Conservation (phyloP, 2,797 vertebrate genomes). For the Pipistrellus nathusii region DNA sequence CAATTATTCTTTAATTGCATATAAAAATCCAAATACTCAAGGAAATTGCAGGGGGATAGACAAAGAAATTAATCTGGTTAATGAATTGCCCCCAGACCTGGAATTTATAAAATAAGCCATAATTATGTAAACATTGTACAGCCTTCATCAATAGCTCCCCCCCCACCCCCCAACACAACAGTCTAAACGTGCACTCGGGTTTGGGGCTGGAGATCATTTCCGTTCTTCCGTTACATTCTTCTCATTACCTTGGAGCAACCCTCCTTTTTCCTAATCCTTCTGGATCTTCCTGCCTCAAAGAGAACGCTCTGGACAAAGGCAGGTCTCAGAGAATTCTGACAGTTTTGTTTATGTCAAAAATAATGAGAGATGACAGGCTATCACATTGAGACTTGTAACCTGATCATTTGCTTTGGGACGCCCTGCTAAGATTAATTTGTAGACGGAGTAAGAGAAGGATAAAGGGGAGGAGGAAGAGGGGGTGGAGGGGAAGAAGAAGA, state of each 20-base stretch:
- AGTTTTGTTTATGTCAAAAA: conserved; percentile 76
- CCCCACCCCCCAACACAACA: not conserved
- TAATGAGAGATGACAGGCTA: conserved; percentile 77
- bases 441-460: conserved; percentile 55
- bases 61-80: conserved; percentile 59
- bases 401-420: conserved; percentile 71
- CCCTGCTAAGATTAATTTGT: conserved; percentile 78
- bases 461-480: not conserved
- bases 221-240: conserved; percentile 4
- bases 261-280: conserved; percentile 50
- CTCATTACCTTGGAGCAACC: not conserved
- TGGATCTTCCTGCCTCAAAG: conserved; percentile 2
- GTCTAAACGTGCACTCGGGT: not conserved
- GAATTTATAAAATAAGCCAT: conserved; percentile 76
- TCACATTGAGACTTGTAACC: conserved; percentile 74
- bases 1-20: conserved; percentile 59
- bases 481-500: not conserved
- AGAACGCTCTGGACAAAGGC: conserved; percentile 56
- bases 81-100: conserved; percentile 7
- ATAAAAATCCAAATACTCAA: conserved; percentile 52
- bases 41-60: conserved; percentile 39
- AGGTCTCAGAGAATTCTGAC: conserved; percentile 63
- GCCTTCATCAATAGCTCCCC: conserved; percentile 54
- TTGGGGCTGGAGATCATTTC: conserved; percentile 39
- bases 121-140: conserved; percentile 59